phyloP scores from a whole-genome alignment of 2,797 vertebrate genomes.

The Schizopygopsis pylzovi region DNA sequence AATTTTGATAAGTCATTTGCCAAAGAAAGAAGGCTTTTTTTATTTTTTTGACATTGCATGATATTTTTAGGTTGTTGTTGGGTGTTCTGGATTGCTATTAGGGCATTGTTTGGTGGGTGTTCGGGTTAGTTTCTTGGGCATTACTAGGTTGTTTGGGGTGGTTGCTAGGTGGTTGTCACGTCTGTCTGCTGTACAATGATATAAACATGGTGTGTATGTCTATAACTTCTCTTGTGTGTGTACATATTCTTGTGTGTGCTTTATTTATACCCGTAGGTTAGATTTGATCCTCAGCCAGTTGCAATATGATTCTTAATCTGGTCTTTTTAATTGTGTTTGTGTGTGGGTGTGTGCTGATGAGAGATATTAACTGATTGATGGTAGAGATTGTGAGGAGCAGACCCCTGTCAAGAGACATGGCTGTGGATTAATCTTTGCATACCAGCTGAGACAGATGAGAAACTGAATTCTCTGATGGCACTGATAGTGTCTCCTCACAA shows the following conservation, averaged over 20 bases:
- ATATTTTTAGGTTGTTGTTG: neutral
- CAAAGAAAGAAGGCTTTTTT: neutral
- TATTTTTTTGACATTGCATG: neutral
- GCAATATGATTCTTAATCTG: constrained; percentile 18
- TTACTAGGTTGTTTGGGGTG: neutral
- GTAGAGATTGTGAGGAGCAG: constrained; percentile 47
- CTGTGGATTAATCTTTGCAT: constrained; percentile 61
- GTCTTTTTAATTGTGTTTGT: constrained; percentile 23
- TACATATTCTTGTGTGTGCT: constrained; percentile 14
- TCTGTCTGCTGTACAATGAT: neutral
- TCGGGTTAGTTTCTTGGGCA: neutral
- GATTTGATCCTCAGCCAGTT: constrained; percentile 24
- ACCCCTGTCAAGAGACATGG: constrained; percentile 51
- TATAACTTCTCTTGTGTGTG: constrained; percentile 2
- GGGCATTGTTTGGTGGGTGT: neutral
- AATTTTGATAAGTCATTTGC: neutral
- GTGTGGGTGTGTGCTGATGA: constrained; percentile 10
- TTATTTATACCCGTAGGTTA: neutral
- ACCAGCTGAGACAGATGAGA: constrained; percentile 54
- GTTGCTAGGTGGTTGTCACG: neutral
- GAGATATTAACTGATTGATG: constrained; percentile 63
- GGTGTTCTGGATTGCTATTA: neutral
- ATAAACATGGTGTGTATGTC: neutral
- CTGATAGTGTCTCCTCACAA: constrained; percentile 48
- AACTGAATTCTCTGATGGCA: constrained; percentile 35